Evolutionary conservation across 2,888 invertebrate genomes (phyloP).

Genomic region (Limnephilus auricula): DNA sequence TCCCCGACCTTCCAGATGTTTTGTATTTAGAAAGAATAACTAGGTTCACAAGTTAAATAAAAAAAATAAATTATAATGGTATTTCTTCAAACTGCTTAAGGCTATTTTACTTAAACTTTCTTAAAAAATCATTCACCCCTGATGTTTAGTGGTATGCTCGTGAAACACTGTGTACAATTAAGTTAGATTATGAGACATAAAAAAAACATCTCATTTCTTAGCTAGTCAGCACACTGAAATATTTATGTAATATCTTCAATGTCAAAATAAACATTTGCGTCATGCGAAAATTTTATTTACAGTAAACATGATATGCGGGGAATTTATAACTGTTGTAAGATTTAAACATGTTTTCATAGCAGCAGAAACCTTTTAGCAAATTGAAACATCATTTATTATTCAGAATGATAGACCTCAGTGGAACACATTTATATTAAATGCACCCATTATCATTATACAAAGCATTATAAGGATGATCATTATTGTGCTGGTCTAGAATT

Average conservation of each 20-base stretch:
- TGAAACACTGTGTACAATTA: too few relatives aligned
- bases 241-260: background rate
- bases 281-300: background rate
- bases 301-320: background rate
- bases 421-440: background rate
- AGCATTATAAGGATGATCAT: background rate
- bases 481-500: background rate
- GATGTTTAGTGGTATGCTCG: too few relatives aligned
- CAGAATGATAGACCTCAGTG: background rate
- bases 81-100: background rate
- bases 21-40: background rate
- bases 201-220: background rate
- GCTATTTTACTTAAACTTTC: background rate
- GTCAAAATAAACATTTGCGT: background rate
- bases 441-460: background rate
- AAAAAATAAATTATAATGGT: background rate
- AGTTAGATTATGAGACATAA: background rate
- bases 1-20: background rate
- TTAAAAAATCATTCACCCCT: too few relatives aligned
- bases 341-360: background rate
- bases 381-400: background rate
- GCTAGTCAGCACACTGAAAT: background rate
- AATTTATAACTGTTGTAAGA: background rate
- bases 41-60: too few relatives aligned
- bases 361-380: background rate